Base-by-base conservation (phyloP, 2,113 vertebrate species). In the Uria lomvia region DNA sequence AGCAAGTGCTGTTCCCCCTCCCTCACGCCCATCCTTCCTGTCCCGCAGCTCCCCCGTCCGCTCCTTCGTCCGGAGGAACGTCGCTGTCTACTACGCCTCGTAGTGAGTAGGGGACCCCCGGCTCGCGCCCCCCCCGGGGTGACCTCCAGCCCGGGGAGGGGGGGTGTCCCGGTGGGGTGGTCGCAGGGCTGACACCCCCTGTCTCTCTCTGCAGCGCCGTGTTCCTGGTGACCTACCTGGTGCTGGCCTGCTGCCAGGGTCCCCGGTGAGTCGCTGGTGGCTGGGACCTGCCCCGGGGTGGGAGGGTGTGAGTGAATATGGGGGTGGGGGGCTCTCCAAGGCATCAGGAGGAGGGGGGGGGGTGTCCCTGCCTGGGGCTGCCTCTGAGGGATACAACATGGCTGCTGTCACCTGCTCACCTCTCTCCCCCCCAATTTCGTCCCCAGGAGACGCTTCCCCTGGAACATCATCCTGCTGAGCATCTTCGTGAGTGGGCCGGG, bases 361-460 rank as follows among this genome's bases (percentile, higher is more conserved):
- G n/a, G n/a, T 12, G 4, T 40, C 42, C 22, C 19, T 73, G 55
- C 30, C 36, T 72, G 9, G 8, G 32, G 17, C 32, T 86, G 24
- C 8, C 65, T 43, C 52, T 1, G 1, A 14, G 45, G 17, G 19
- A 67, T 15, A 19, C 0, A 1, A 88, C 40, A 15, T 17, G 24
- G 47, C 53, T 1, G 1, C 20, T 63, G 34, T 70, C 52, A 52
- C 47, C 70, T n/a, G 15, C 78, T 91, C 22, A 55, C 12, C 9
- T 74, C 45, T 60, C 11, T 77, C 17, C 6, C 45, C 13, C 9
- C 4, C n/a, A 0, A 0, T 66, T 76, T 58, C 0, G 0, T 85
- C 29, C 36, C 18, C 95, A 99, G 99, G 98, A 99, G 99, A 97
- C 98, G 98, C 40, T 99, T 99, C 91, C 99, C 99, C 27, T 99